Base-by-base conservation (phyloP, 2,797 vertebrate species). In the Malacoctenus gilli region DNA sequence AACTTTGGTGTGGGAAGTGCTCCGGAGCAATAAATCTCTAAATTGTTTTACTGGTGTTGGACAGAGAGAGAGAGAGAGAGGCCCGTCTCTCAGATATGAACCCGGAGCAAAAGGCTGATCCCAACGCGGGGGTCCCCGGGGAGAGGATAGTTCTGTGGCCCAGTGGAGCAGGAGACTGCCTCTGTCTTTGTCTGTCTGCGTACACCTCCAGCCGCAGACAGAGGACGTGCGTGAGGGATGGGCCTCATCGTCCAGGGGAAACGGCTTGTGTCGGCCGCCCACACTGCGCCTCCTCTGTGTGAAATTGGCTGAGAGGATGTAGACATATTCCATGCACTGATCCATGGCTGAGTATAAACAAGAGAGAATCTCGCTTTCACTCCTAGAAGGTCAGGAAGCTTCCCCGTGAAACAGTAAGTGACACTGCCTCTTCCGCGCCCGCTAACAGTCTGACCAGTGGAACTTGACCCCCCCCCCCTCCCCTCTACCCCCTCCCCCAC, bases 301-400 rank as follows among this genome's bases (percentile, higher is more conserved):
- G 91, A 92, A 92, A 92, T 91, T 92, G 90, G 87, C 85, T 91
- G 90, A 91, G 87, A 91, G 90, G 88, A 93, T 93, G 92, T 92
- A 92, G 92, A 93, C 92, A 88, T 93, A 92, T 93, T 93, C 91
- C 84, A 86, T 84, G 86, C 92, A 82, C 87, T 92, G 92, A 93
- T 92, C 92, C 92, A 92, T 93, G 86, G 89, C 87, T 70, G 77
- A 82, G 89, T 86, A 91, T 92, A 92, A 93, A 91, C 90, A 92
- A 90, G 78, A 89, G 83, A 87, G 82, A 84, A 89, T 86, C 85
- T 76, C 62, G 73, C 81, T 80, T 83, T 73, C 85, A 82, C 86
- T 90, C 79, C 85, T 71, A 82, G 85, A 90, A 90, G 91, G 90
- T 92, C 89, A 91, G 83, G 82, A 87, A 84, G 85, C 85, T 82